Evolutionary conservation across 2,888 invertebrate genomes (phyloP).

Genomic region (Linnaemya tessellans): DNA sequence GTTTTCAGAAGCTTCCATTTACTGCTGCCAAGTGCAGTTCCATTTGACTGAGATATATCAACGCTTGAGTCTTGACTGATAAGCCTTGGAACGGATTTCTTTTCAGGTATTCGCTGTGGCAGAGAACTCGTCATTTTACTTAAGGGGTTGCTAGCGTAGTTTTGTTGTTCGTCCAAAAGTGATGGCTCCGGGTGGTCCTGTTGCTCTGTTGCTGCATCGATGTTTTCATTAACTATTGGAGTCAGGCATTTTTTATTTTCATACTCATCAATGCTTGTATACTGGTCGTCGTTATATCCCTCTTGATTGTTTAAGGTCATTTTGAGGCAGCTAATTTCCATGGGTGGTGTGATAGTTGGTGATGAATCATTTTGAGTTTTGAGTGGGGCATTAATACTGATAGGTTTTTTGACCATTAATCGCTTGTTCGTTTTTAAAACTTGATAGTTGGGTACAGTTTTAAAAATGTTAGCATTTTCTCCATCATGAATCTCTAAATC

Average conservation of each 20-base stretch:
- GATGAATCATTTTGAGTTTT: background rate
- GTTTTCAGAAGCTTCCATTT: slow-evolving; percentile 96
- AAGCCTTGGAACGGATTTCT: slow-evolving; percentile 28
- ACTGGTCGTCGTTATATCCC: background rate
- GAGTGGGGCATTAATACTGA: background rate
- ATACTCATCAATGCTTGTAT: background rate
- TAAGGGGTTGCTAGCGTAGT: background rate
- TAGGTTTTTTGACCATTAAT: background rate
- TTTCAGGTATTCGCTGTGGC: background rate
- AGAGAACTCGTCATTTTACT: background rate
- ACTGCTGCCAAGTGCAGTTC: slow-evolving; percentile 88
- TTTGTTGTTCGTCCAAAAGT: background rate
- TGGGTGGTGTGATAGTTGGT: background rate
- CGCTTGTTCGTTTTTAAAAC: slow-evolving; percentile 62
- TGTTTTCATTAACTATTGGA: background rate
- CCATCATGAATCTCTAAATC: slow-evolving; percentile 60
- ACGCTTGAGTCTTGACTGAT: slow-evolving; percentile 80
- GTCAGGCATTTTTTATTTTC: background rate
- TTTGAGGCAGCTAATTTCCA: background rate
- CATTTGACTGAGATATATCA: slow-evolving; percentile 75
- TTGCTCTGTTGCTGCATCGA: background rate
- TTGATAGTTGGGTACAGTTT: slow-evolving; percentile 62
- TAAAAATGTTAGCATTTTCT: slow-evolving; percentile 47
- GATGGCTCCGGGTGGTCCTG: background rate
- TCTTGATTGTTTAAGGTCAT: background rate